phyloP scores from a whole-genome alignment of 1,140 invertebrate species.

The Drosophila nasuta region DNA sequence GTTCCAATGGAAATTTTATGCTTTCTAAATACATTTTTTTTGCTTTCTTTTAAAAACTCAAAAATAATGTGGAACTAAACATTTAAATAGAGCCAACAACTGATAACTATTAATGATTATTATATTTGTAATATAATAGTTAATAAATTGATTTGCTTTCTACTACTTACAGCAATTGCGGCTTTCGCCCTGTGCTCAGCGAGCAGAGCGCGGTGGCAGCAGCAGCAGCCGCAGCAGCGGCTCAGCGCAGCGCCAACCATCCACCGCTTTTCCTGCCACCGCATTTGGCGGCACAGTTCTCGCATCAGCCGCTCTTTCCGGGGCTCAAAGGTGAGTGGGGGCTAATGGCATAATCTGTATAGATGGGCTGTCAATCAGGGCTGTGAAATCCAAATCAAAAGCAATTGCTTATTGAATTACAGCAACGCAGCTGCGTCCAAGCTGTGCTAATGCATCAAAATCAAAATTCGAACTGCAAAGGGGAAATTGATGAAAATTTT shows the following conservation, averaged over 20 bases:
- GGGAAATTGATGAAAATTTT: conserved; percentile 1
- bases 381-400: conserved; percentile 31
- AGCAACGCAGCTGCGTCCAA: conserved; percentile 31
- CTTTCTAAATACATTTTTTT: background rate
- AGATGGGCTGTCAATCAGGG: conserved; percentile 57
- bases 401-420: conserved; percentile 64
- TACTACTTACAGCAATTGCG: conserved; percentile 85
- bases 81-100: too few relatives aligned
- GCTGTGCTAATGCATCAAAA: conserved; percentile 34
- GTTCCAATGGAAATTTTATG: too few relatives aligned
- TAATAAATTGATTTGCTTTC: background rate
- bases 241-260: conserved; percentile 84
- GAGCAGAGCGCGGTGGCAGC: conserved; percentile 76
- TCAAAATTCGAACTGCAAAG: conserved; percentile 30
- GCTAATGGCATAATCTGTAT: conserved; percentile 43
- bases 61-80: too few relatives aligned
- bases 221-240: conserved; percentile 65
- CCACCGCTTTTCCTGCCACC: conserved; percentile 92
- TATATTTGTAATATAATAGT: too few relatives aligned
- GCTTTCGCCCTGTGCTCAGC: conserved; percentile 88
- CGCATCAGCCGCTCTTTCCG: conserved; percentile 92
- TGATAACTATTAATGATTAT: too few relatives aligned
- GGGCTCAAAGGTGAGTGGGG: conserved; percentile 88
- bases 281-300: conserved; percentile 91
- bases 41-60: background rate